These are phyloP conservation scores for Acanthoscelides obtectus DNA, from an alignment of 2,888 invertebrate genomes.

Conservation along the genomic window DNA sequence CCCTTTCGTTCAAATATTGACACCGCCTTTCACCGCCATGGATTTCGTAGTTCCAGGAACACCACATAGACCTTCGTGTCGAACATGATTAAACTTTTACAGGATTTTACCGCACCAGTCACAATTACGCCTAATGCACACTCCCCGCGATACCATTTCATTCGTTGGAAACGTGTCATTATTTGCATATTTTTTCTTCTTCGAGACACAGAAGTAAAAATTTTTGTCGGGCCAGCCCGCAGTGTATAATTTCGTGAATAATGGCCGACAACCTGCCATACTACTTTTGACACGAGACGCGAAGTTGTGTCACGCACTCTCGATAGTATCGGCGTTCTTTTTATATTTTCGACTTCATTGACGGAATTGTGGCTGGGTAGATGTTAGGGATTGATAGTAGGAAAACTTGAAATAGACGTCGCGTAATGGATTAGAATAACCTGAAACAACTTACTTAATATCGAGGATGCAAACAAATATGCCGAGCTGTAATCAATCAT, in stretches of 20 bases:
- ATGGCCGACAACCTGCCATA: conserved; percentile 34
- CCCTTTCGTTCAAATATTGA: neutral
- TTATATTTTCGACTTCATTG: neutral
- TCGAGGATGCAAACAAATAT: too few species aligned
- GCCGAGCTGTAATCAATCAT: too few species aligned
- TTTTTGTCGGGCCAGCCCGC: conserved; percentile 13
- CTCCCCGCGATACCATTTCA: neutral
- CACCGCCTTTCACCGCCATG: neutral
- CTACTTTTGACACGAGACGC: conserved; percentile 40
- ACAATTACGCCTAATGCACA: neutral
- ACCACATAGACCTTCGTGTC: conserved; percentile 20
- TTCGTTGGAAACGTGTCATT: conserved; percentile 17
- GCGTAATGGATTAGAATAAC: neutral
- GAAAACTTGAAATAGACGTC: neutral
- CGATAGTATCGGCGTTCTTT: conserved; percentile 39
- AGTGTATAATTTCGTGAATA: conserved; percentile 19
- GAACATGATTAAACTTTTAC: conserved; percentile 28
- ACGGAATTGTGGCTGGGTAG: neutral
- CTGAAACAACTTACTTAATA: neutral
- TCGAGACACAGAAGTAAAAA: conserved; percentile 21
- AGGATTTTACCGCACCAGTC: neutral
- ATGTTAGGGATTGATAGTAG: neutral
- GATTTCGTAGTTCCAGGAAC: neutral
- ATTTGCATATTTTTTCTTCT: conserved; percentile 29
- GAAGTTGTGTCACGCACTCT: conserved; percentile 17